Conservation (phyloP, 2,888 invertebrate species). For the Nomada lathburiana region DNA sequence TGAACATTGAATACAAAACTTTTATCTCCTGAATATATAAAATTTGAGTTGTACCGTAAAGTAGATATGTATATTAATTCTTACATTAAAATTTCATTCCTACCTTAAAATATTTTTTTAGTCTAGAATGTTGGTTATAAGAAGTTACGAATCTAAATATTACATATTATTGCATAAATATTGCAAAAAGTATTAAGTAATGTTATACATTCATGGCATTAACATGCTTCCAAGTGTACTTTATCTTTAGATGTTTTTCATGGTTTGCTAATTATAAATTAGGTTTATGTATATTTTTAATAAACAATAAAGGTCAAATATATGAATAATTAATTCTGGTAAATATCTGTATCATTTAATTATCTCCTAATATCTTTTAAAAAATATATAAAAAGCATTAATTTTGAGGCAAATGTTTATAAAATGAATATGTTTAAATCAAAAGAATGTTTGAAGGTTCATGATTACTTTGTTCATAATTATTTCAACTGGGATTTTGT, state of each 20-base stretch:
- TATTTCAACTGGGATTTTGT: conserved; percentile 19
- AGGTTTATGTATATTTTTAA: neutral
- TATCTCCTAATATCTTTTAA: neutral
- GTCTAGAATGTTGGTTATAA: too few species aligned
- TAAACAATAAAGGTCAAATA: conserved; percentile 6
- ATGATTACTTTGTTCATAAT: conserved; percentile 1
- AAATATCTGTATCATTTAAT: neutral
- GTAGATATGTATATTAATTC: neutral
- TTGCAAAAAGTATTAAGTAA: conserved; percentile 2
- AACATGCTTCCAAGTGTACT: neutral
- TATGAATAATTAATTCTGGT: neutral
- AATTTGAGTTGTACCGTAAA: neutral
- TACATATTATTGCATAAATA: too few species aligned
- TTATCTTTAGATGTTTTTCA: neutral
- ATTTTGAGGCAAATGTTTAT: neutral
- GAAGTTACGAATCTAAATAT: too few species aligned
- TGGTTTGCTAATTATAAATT: neutral
- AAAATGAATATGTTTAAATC: conserved; percentile 18
- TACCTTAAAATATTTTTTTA: too few species aligned
- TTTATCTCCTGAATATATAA: neutral
- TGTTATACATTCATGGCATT: too few species aligned
- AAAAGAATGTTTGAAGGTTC: neutral
- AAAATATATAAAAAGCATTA: neutral
- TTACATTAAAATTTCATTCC: neutral
- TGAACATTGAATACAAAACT: conserved; percentile 5